phyloP scores from a whole-genome alignment of 1,140 invertebrate species.

The Ganaspis sp. region DNA sequence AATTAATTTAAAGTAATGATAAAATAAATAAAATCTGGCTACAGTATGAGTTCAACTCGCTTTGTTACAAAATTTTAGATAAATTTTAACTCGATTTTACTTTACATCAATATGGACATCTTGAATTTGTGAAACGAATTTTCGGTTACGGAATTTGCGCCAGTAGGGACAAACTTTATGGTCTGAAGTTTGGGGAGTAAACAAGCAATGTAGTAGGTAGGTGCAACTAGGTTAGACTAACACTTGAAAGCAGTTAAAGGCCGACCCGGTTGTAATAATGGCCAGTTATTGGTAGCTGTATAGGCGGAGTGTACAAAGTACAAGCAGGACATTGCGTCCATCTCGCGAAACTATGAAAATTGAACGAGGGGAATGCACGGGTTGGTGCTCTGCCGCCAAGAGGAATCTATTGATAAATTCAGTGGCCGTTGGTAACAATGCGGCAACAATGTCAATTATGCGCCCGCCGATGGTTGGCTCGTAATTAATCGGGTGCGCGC shows the following conservation, averaged over 20 bases:
- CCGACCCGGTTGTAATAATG: conserved; percentile 13
- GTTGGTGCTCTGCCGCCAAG: conserved; percentile 40
- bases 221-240: neutral
- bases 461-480: conserved; percentile 58
- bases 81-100: too few relatives aligned
- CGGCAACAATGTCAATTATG: conserved; percentile 74
- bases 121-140: too few relatives aligned
- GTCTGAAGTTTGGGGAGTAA: neutral
- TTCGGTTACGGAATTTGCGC: neutral
- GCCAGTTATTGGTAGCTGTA: neutral
- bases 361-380: conserved; percentile 50
- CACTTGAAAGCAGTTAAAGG: neutral
- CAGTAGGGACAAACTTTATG: neutral
- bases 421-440: conserved; percentile 69
- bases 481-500: conserved; percentile 67
- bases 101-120: too few relatives aligned
- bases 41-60: too few relatives aligned
- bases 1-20: too few relatives aligned
- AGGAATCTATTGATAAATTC: conserved; percentile 72
- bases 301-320: conserved; percentile 11
- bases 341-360: conserved; percentile 53
- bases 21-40: too few relatives aligned
- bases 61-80: too few relatives aligned
- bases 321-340: conserved; percentile 39
- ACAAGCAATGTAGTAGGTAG: neutral